A percentile compares a stretch with the other conserved stretches of the same genome.
These are phyloP conservation scores for Drosophila trichaetosa DNA, from an alignment of 2,888 invertebrate genomes.

Conservation along the genomic window DNA sequence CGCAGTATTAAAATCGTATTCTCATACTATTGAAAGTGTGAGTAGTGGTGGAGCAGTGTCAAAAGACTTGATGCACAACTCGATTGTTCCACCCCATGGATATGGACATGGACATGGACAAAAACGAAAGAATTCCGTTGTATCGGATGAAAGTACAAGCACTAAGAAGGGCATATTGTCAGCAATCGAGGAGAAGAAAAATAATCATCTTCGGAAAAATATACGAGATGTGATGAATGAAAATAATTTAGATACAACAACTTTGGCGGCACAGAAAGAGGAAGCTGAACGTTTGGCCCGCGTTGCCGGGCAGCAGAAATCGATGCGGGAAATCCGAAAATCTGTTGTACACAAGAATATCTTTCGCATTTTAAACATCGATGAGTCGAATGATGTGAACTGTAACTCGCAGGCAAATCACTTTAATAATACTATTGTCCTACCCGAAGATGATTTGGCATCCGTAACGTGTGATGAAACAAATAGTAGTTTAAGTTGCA, in stretches of 20 bases:
- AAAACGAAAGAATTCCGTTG: conserved; percentile 53
- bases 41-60: conserved; percentile 18
- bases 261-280: conserved; percentile 95
- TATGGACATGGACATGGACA: conserved; percentile 11
- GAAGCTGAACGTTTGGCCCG: conserved; percentile 94
- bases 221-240: conserved; percentile 97
- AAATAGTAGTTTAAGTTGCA: conserved; percentile 70
- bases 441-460: conserved; percentile 61
- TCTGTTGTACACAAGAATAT: conserved; percentile 90
- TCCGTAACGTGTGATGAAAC: conserved; percentile 67
- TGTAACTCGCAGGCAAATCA: conserved; percentile 39
- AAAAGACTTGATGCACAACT: conserved; percentile 29
- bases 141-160: conserved; percentile 55
- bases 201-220: conserved; percentile 90
- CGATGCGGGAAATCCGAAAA: conserved; percentile 92
- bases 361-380: conserved; percentile 85
- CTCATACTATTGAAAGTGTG: conserved; percentile 30
- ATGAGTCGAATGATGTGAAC: conserved; percentile 66
- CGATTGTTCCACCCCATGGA: conserved; percentile 18
- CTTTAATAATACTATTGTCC: conserved; percentile 49
- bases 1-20: conserved; percentile 34
- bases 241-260: conserved; percentile 95
- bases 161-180: conserved; percentile 55
- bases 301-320: conserved; percentile 93
- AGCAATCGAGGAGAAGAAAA: conserved; percentile 80